These are phyloP conservation scores for Akabosia matsudoensis DNA, from an alignment of 1,140 invertebrate species.

Conservation along the genomic window DNA sequence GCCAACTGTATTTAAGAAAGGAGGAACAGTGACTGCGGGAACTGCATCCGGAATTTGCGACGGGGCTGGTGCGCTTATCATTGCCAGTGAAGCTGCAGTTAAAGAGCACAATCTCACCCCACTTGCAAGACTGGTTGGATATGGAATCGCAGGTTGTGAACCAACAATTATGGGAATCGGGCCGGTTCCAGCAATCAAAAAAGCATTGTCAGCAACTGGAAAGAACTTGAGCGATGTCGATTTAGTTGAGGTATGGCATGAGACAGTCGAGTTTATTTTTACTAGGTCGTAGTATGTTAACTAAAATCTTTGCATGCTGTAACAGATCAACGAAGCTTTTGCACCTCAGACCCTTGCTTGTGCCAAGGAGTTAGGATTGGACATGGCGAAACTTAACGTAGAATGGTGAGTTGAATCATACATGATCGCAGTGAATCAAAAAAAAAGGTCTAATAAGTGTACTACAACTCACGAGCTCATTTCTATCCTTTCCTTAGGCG, in stretches of 20 bases:
- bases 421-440: too few relatives aligned
- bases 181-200: conserved; percentile 86
- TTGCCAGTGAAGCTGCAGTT: conserved; percentile 86
- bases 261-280: conserved; percentile 26
- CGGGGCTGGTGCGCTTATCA: conserved; percentile 84
- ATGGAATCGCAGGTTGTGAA: conserved; percentile 63
- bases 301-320: too few relatives aligned
- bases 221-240: conserved; percentile 82
- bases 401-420: conserved; percentile 68
- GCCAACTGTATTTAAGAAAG: conserved; percentile 89
- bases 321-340: conserved; percentile 87
- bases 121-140: conserved; percentile 71
- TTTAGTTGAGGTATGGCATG: conserved; percentile 73
- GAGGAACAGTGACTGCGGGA: conserved; percentile 92
- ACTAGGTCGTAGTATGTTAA: too few relatives aligned
- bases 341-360: conserved; percentile 86
- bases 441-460: too few relatives aligned
- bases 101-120: conserved; percentile 75
- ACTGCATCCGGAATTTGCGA: conserved; percentile 95
- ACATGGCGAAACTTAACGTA: conserved; percentile 84
- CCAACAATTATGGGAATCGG: conserved; percentile 27
- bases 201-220: conserved; percentile 68
- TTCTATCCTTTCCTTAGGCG: neutral
- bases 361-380: conserved; percentile 75
- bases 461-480: too few relatives aligned